Conservation (phyloP, 2,797 vertebrate species). For the Lagocephalus sceleratus region DNA sequence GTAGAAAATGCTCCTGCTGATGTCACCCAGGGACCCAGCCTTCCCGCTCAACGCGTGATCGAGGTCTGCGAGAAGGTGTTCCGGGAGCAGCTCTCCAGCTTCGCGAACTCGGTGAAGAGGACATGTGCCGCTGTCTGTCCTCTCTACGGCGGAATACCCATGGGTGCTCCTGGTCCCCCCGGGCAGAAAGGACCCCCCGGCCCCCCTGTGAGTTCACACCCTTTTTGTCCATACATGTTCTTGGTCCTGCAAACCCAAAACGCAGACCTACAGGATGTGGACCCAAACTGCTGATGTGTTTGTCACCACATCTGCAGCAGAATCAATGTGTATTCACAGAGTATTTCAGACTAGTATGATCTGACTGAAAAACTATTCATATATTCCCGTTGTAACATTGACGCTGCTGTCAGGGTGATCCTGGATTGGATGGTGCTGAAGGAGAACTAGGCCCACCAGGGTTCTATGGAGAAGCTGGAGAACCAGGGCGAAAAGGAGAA, state of each 20-base stretch:
- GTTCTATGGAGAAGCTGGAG: constrained; percentile 79
- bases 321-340: constrained; percentile 76
- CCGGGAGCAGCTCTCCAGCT: constrained; percentile 81
- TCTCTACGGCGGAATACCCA: constrained; percentile 75
- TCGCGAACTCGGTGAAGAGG: constrained; percentile 77
- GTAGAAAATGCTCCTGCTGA: no score
- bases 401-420: constrained; percentile 71
- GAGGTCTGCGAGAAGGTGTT: constrained; percentile 78
- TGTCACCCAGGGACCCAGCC: constrained; percentile 63
- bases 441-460: constrained; percentile 75
- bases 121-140: constrained; percentile 77
- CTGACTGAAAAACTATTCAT: constrained; percentile 55
- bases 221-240: constrained; percentile 41
- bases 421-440: constrained; percentile 70
- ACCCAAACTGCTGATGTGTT: constrained; percentile 59
- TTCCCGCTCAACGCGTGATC: constrained; percentile 75
- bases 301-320: constrained; percentile 79
- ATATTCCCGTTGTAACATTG: constrained; percentile 36
- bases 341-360: constrained; percentile 65
- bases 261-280: constrained; percentile 44
- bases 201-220: constrained; percentile 67
- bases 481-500: constrained; percentile 70
- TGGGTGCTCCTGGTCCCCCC: constrained; percentile 69
- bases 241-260: constrained; percentile 38
- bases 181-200: constrained; percentile 74